A percentile compares a stretch with the other conserved stretches of the same genome.
These are phyloP conservation scores for Agrilus cyanescens DNA, from an alignment of 2,888 invertebrate genomes.

Conservation along the genomic window DNA sequence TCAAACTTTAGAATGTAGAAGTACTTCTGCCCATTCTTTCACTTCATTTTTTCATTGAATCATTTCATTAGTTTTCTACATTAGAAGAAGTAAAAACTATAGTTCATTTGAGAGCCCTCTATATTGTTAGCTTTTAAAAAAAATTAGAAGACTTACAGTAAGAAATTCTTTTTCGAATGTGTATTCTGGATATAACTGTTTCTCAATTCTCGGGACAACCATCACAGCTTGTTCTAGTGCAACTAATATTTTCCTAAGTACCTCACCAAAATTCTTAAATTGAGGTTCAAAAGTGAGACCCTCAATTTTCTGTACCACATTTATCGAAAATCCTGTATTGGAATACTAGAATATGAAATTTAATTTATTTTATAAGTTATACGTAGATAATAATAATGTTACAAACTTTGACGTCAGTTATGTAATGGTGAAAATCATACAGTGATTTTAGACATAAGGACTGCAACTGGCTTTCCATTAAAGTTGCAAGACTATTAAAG, in stretches of 20 bases:
- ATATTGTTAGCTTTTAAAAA: too few relatives aligned
- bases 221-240: slow-evolving; percentile 62
- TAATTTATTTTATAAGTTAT: not conserved
- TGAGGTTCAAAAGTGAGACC: slow-evolving; percentile 60
- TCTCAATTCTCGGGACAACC: slow-evolving; percentile 67
- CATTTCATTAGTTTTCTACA: too few relatives aligned
- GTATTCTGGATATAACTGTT: slow-evolving; percentile 59
- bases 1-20: too few relatives aligned
- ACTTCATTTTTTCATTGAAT: too few relatives aligned
- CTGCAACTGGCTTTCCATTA: slow-evolving; percentile 84
- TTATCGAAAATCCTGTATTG: slow-evolving; percentile 58
- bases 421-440: slow-evolving; percentile 61
- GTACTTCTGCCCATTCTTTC: too few relatives aligned
- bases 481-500: slow-evolving; percentile 71
- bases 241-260: slow-evolving; percentile 58
- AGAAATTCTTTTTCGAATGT: slow-evolving; percentile 25
- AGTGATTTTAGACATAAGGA: slow-evolving; percentile 69
- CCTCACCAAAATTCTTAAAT: slow-evolving; percentile 61
- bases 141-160: slow-evolving; percentile 20
- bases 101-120: too few relatives aligned
- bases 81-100: not conserved
- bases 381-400: not conserved
- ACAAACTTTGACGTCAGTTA: slow-evolving; percentile 63
- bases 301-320: slow-evolving; percentile 46
- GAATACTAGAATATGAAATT: slow-evolving; percentile 39